Conservation (phyloP, 2,888 invertebrate genomes). For the Punctoribates punctum region DNA sequence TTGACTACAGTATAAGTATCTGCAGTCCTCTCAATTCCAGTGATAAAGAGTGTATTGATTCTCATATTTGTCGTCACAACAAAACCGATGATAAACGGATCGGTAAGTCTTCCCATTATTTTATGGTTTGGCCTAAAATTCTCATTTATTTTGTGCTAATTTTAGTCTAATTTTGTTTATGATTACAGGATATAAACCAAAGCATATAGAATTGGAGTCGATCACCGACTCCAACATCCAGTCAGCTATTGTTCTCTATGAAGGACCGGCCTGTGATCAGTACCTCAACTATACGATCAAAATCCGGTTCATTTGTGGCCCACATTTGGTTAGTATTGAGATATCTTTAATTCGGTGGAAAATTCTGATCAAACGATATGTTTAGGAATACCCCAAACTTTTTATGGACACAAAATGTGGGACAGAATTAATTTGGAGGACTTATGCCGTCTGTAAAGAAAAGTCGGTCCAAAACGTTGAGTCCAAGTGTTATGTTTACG, state of each 20-base stretch:
- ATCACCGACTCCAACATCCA: neutral
- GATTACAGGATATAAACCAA: neutral
- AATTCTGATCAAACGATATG: neutral
- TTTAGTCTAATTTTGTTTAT: neutral
- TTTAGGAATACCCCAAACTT: constrained; percentile 40
- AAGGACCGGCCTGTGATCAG: constrained; percentile 34
- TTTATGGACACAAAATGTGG: constrained; percentile 48
- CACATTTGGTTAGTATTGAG: constrained; percentile 33
- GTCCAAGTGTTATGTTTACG: constrained; percentile 52
- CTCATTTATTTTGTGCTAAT: neutral
- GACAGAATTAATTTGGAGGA: constrained; percentile 52
- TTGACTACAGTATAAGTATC: neutral
- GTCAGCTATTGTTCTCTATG: constrained; percentile 3
- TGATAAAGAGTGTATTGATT: neutral
- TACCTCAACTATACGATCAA: constrained; percentile 26
- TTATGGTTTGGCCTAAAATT: neutral
- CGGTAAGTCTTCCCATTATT: neutral
- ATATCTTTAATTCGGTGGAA: constrained; percentile 9
- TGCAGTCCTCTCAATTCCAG: neutral
- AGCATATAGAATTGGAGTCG: neutral
- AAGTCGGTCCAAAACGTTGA: constrained; percentile 49
- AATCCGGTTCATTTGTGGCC: constrained; percentile 38
- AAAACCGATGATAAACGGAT: neutral
- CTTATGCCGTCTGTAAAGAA: constrained; percentile 50
- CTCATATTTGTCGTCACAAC: neutral